These are phyloP conservation scores for Neodontobutis hainanensis DNA, from an alignment of 2,113 vertebrate genomes.

Conservation along the genomic window DNA sequence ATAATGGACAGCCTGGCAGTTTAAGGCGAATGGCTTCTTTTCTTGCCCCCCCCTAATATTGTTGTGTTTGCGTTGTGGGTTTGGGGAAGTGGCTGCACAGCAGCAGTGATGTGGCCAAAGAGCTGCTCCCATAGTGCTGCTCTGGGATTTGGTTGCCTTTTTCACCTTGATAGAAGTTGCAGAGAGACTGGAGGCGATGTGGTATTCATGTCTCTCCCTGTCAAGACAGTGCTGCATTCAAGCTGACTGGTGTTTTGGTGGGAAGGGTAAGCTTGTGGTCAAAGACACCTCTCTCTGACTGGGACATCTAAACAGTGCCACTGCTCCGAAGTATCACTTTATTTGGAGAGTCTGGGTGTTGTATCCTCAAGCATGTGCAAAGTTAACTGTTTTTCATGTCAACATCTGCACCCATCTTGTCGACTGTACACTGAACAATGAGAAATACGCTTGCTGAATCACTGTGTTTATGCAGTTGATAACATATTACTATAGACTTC, in stretches of 20 bases:
- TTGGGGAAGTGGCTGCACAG: neutral
- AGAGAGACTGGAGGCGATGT: conserved; percentile 12
- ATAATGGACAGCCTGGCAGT: conserved; percentile 51
- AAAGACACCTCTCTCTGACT: conserved; percentile 11
- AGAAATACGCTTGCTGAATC: neutral
- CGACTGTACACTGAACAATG: neutral
- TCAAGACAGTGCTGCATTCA: conserved; percentile 30
- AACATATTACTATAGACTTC: too few species aligned
- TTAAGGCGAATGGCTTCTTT: conserved; percentile 13
- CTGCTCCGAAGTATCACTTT: neutral
- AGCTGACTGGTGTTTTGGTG: conserved; percentile 15
- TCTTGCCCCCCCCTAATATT: conserved; percentile 6
- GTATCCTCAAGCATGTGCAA: neutral
- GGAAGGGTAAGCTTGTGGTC: neutral
- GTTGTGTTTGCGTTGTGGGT: conserved; percentile 30
- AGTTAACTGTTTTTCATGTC: neutral
- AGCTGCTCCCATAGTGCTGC: conserved; percentile 27
- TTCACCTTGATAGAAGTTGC: conserved; percentile 46
- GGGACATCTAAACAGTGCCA: conserved; percentile 3
- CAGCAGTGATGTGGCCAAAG: conserved; percentile 12
- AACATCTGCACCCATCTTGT: neutral
- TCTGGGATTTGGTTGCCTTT: conserved; percentile 35
- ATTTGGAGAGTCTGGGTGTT: neutral
- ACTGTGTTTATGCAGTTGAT: neutral
- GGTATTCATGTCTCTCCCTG: conserved; percentile 26